Base-by-base conservation (phyloP, 23 tunicate species). In the Styela clava region DNA sequence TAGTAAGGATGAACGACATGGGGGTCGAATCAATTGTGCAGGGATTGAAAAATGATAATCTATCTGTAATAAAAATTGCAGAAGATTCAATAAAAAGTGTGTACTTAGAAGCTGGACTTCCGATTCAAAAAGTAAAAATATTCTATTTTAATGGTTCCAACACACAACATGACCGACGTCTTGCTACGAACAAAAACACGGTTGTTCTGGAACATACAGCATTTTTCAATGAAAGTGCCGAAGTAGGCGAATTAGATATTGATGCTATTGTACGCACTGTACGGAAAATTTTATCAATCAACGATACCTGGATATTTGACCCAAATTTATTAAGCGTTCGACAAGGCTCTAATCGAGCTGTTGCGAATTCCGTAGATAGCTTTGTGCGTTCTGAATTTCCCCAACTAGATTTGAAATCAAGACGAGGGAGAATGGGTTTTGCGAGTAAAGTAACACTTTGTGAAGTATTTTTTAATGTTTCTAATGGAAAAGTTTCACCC, bases 301-400 rank as follows among this genome's bases (percentile, higher is more conserved):
- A 24, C 37, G 81, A 44, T 33, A 76, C 26, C 5, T 33, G 52
- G 33, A 1, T 76, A 18, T 52, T 76, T 23, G 81, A 76, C 31
- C 81, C 81, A 7, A 76, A 82, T 22, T 70, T 31, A 21, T 24
- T 84, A 35, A 30, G 29, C 1, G 31, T 78, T n/a, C 29, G 44
- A 0, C 83, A 77, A 28, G 88, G 88, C 16, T 19, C 33, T 21
- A 31, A 28, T 16, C 33, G 22, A 12, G 74, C 30, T 21, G 24
- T 24, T 23, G 82, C 88, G 12, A 16, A 31, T 34, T 84, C 88
- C 19, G 24, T 67, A 26, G 26, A 25, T 23, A 30, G 69, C 16
- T 84, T 84, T 77, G 28, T 84, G 51, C 24, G 34, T 23, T 20
- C 1, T 5, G 74, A 84, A 19, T 35, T 64, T 29, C 88, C 88